A percentile compares a stretch with the other conserved stretches of the same genome.
Evolutionary conservation across 2,888 invertebrate genomes (phyloP).

Genomic region (Bombylius discolor): DNA sequence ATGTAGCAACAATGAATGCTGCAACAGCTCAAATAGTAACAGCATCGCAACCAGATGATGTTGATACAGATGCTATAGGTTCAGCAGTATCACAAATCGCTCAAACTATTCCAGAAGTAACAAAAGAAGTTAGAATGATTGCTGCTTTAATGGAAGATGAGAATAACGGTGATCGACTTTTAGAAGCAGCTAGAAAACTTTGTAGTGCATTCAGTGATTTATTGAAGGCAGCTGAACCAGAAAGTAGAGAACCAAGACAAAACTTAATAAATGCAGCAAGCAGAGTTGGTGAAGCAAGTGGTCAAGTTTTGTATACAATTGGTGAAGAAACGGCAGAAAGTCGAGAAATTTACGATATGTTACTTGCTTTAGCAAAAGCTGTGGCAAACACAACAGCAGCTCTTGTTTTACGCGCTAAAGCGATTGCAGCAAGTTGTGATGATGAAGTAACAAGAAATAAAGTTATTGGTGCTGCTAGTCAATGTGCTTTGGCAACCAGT

Average conservation of each 20-base stretch:
- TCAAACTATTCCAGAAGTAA: slow-evolving; percentile 91
- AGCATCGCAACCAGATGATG: slow-evolving; percentile 77
- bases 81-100: slow-evolving; percentile 96
- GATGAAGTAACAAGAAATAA: slow-evolving; percentile 41
- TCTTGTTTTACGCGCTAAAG: slow-evolving; percentile 89
- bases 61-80: slow-evolving; percentile 91
- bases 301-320: slow-evolving; percentile 83
- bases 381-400: slow-evolving; percentile 98
- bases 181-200: slow-evolving; percentile 84
- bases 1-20: slow-evolving; percentile 98
- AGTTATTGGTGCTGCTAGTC: slow-evolving; percentile 91
- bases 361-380: slow-evolving; percentile 86
- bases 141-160: slow-evolving; percentile 89
- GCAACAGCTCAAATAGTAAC: slow-evolving; percentile 96
- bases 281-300: slow-evolving; percentile 91
- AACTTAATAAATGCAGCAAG: slow-evolving; percentile 89
- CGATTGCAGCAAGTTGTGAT: slow-evolving; percentile 80
- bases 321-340: slow-evolving; percentile 80
- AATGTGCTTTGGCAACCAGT: slow-evolving; percentile 93
- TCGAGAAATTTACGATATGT: slow-evolving; percentile 76
- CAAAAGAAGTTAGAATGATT: slow-evolving; percentile 63
- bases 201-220: slow-evolving; percentile 92
- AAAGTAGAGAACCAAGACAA: slow-evolving; percentile 85
- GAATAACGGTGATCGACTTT: slow-evolving; percentile 65
- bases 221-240: slow-evolving; percentile 89